phyloP scores from a whole-genome alignment of 2,888 invertebrate genomes.

The Melieria picta region DNA sequence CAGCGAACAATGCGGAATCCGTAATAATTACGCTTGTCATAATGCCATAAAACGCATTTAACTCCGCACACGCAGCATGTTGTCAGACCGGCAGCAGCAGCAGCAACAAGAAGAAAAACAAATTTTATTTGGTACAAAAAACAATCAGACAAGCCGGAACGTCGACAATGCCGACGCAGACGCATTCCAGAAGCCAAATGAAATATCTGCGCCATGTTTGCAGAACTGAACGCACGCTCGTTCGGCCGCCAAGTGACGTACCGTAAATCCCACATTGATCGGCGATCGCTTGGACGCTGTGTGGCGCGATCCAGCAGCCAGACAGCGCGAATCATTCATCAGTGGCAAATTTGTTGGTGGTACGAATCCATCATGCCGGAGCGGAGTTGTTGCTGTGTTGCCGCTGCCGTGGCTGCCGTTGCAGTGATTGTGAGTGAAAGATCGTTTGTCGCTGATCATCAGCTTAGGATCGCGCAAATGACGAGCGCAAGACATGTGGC shows the following conservation, averaged over 20 bases:
- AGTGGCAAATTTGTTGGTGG: conserved; percentile 66
- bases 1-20: conserved; percentile 44
- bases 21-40: conserved; percentile 52
- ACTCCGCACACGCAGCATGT: conserved; percentile 39
- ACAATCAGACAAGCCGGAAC: conserved; percentile 14
- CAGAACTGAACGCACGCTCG: conserved; percentile 35
- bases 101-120: not conserved
- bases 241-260: conserved; percentile 43
- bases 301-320: conserved; percentile 7
- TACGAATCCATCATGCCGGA: conserved; percentile 61
- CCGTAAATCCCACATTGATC: conserved; percentile 38
- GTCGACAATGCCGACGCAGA: conserved; percentile 23
- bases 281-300: not conserved
- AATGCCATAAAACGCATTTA: conserved; percentile 51
- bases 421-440: conserved; percentile 53
- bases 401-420: conserved; percentile 28
- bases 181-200: conserved; percentile 64
- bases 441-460: conserved; percentile 65
- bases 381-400: conserved; percentile 25
- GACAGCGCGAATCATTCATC: conserved; percentile 60
- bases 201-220: conserved; percentile 61
- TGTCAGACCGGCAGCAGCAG: not conserved
- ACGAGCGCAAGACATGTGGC: conserved; percentile 48
- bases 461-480: conserved; percentile 61
- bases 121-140: conserved; percentile 32